Conservation (phyloP, 2,113 vertebrate species). For the Australoheros scitulus region DNA sequence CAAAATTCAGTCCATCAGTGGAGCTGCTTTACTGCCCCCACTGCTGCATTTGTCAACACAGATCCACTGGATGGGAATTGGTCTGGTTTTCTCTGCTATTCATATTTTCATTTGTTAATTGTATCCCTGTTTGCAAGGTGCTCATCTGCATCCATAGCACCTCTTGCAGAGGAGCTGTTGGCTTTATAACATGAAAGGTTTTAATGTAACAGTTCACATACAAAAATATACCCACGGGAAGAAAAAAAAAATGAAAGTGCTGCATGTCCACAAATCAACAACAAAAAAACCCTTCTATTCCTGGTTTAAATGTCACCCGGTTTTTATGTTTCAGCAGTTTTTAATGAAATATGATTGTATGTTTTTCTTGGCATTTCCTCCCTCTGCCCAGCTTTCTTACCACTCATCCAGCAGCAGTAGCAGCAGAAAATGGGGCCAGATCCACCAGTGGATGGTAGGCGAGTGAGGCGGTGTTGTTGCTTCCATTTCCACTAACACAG, state of each 20-base stretch:
- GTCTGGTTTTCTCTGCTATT: neutral
- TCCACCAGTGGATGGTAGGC: conserved; percentile 99
- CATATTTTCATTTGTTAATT: neutral
- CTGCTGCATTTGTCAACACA: neutral
- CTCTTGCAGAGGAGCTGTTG: conserved; percentile 5
- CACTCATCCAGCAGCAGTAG: conserved; percentile 82
- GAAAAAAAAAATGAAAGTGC: conserved; percentile 42
- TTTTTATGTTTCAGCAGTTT: conserved; percentile 56
- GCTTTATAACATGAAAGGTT: neutral
- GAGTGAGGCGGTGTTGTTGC: conserved; percentile 42
- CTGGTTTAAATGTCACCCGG: conserved; percentile 37
- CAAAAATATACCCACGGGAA: conserved; percentile 18
- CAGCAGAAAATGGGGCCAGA: conserved; percentile 94
- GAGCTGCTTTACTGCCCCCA: neutral
- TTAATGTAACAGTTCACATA: neutral
- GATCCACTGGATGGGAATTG: neutral
- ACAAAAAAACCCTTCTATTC: conserved; percentile 47
- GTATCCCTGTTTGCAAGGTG: neutral
- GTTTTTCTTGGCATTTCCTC: conserved; percentile 65
- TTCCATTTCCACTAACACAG: conserved; percentile 61
- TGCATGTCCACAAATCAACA: conserved; percentile 63
- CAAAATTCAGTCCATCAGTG: neutral
- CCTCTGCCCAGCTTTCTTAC: conserved; percentile 84
- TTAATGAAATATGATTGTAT: conserved; percentile 61
- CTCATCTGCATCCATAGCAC: neutral